These are phyloP conservation scores for Harpalus rufipes DNA, from an alignment of 2,888 invertebrate species.

Conservation along the genomic window DNA sequence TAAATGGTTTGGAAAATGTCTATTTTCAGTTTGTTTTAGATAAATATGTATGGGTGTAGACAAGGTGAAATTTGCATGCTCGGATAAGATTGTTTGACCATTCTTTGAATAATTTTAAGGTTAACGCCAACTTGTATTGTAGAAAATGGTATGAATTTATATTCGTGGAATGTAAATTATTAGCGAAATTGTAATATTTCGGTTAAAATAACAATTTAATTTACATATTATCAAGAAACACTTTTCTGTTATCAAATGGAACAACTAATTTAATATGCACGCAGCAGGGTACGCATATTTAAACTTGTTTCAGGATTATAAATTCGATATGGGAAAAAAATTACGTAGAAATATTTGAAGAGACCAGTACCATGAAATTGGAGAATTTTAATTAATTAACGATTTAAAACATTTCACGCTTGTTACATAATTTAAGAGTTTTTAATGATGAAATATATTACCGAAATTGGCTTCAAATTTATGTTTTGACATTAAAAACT, in stretches of 20 bases:
- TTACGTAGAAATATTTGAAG: neutral
- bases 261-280: neutral
- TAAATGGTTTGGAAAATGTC: too few species aligned
- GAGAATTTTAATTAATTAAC: neutral
- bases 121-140: too few species aligned
- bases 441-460: neutral
- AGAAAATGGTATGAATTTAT: neutral
- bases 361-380: neutral
- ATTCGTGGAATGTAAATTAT: neutral
- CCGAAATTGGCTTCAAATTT: neutral
- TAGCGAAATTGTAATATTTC: slow-evolving; percentile 12
- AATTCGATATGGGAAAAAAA: neutral
- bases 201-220: slow-evolving; percentile 21
- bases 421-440: neutral
- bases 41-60: too few species aligned
- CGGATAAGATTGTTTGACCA: too few species aligned
- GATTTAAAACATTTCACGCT: neutral
- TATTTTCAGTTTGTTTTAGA: too few species aligned
- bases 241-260: neutral
- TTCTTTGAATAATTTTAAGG: too few species aligned
- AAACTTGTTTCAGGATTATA: neutral
- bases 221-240: slow-evolving; percentile 11
- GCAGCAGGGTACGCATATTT: neutral
- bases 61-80: too few species aligned
- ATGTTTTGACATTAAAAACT: neutral